Conservation (phyloP, 2,113 vertebrate genomes). For the Hassar affinis region DNA sequence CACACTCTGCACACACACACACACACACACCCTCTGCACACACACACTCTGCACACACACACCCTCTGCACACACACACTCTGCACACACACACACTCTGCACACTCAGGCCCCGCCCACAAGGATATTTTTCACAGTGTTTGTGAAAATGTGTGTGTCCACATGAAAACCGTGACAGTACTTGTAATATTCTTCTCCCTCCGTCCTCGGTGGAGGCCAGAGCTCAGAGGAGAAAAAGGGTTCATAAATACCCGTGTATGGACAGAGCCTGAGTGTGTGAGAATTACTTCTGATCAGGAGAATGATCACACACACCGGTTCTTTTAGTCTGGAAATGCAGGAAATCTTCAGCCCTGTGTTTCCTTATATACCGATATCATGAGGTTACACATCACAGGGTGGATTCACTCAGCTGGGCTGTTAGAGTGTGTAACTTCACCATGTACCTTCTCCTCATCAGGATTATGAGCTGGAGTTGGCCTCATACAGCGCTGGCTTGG, state of each 20-base stretch:
- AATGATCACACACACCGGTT: not conserved
- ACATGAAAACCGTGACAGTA: too few species aligned
- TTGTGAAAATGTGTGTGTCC: not conserved
- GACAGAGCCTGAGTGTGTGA: not conserved
- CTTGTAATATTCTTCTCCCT: too few species aligned
- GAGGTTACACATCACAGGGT: not conserved
- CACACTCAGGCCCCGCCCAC: not conserved
- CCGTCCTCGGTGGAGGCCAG: not conserved
- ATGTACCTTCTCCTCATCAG: conserved; percentile 59
- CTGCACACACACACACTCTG: not conserved
- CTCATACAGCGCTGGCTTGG: conserved; percentile 88
- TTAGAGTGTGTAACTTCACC: too few species aligned
- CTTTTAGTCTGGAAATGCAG: too few species aligned
- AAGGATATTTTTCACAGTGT: not conserved
- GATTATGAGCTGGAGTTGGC: conserved; percentile 94
- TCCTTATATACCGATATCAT: too few species aligned
- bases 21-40: conserved; percentile 9
- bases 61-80: conserved; percentile 1
- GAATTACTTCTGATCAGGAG: not conserved
- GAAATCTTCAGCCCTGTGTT: too few species aligned
- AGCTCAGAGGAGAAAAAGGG: not conserved
- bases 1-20: conserved; percentile 60
- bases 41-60: too few species aligned
- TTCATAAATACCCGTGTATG: too few species aligned
- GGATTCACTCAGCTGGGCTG: not conserved